Base-by-base conservation (phyloP, 1,140 invertebrate genomes). In the Brachionus manjavacas region DNA sequence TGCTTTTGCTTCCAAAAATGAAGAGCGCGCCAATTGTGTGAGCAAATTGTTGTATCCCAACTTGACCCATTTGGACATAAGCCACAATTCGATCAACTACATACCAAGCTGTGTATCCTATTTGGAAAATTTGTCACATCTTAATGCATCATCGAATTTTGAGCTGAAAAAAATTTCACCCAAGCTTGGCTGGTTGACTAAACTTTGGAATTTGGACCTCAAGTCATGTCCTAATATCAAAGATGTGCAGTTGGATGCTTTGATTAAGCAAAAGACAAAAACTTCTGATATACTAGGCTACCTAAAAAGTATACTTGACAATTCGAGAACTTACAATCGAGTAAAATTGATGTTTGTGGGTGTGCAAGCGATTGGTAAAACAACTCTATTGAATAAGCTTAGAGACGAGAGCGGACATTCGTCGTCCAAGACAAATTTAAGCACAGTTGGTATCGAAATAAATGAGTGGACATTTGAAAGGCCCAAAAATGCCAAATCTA, bases 321-420 rank as follows among this genome's bases (percentile, higher is more conserved):
- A 92, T 90, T 96, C 96, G 0, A 93, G 94, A 87, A 94, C 95
- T 0, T 99, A 99, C 89, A 94, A 95, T 4, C 91, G 95, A 49
- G 95, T 99, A 93, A 99, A 98, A 88, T 90, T 99, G 3, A 98
- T 99, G 96, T 93, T 99, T 66, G 96, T 99, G 14, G 97, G 97
- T 0, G 92, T 95, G 9, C 94, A 97, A 88, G 95, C 94, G 12
- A 95, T 95, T 86, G 95, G 96, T 0, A 98, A 98, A 89, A 99
- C 96, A 0, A 96, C 95, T 70, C 89, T 99, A 3, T 89, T 99
- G 11, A 94, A 96, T 85, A 93, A 95, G 86, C 88, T 99, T 8
- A 89, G 95, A 35, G 93, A 95, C 85, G 95, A 96, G 88, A 95
- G 95, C 0, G 35, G 39, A 28, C 28, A 52, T 78, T 83, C 55